Evolutionary conservation across 2,888 invertebrate species (phyloP), one percentile per base, ranked within the genome.

Genomic region (Lithophane ornitopus): DNA sequence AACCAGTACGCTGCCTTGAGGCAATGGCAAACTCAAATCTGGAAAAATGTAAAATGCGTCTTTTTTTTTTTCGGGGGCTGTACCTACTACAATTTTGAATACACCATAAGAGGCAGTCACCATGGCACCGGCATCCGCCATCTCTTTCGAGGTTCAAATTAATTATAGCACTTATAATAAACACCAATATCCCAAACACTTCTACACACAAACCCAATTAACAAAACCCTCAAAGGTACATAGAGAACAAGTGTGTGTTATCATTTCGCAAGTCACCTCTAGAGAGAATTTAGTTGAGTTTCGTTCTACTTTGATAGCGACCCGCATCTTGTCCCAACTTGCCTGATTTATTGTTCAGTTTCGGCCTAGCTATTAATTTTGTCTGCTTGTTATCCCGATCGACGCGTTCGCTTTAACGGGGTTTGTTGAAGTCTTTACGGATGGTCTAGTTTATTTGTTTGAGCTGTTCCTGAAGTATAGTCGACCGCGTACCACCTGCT

Each of bases 241-340:
- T 58, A 70, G 6, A 12, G 22, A 66, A 76, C 79, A 68, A 74
- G 82, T 70, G 68, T 78, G 76, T 86, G 85, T 85, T 86, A 86
- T 86, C 85, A 72, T 80, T 81, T 74, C 8, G 84, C 85, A 85
- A 84, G 85, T 85, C 87, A 86, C 87, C 85, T 83, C 76, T 67
- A 39, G 41, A 80, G 70, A 56, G 68, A 82, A 87, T 74, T 85
- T 69, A 65, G 76, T 66, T 52, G 68, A 85, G 75, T 79, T 77
- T 86, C 52, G 66, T 68, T 61, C 71, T 56, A 79, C 66, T 82
- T 78, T 80, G 86, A 86, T 87, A 87, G 79, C 62, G 26, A 66
- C 87, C 87, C 87, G 85, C 87, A 86, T 88, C 85, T 77, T 80
- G 71, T 70, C 78, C 76, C 61, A 81, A 85, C 72, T 85, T 82